phyloP scores from a whole-genome alignment of 92 coral and sea anemone species.

The Phymanthus crucifer region DNA sequence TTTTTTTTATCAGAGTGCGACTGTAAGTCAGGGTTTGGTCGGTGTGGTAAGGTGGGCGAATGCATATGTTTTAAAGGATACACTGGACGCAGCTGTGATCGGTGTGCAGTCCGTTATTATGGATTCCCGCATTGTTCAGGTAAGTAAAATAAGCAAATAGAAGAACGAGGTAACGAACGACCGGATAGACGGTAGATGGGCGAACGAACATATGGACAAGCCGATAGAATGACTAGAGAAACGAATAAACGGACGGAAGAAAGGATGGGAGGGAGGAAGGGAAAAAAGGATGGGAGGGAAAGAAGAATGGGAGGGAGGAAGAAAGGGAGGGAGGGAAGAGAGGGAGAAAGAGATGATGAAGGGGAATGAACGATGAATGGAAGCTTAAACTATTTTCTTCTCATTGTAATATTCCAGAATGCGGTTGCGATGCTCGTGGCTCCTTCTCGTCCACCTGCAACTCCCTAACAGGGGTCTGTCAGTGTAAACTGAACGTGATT shows the following conservation, averaged over 20 bases:
- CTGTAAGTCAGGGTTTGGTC: constrained; percentile 71
- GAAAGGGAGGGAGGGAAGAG: background rate
- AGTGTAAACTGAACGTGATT: constrained; percentile 66
- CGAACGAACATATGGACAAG: background rate
- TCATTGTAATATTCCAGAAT: constrained; percentile 56
- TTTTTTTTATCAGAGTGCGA: constrained; percentile 70
- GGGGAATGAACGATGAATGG: background rate
- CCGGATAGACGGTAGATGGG: background rate
- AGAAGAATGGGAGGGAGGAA: no score
- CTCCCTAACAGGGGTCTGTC: constrained; percentile 62
- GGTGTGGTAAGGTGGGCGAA: constrained; percentile 70
- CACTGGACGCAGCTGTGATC: constrained; percentile 81
- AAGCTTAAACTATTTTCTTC: background rate
- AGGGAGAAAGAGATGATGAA: background rate
- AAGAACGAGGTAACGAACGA: background rate
- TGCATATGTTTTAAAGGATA: constrained; percentile 81
- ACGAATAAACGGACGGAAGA: background rate
- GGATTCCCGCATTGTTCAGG: constrained; percentile 85
- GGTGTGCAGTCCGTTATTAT: constrained; percentile 82
- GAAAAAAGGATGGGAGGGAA: background rate
- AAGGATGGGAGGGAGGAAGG: background rate
- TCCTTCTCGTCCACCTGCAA: constrained; percentile 64
- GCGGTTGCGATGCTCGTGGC: constrained; percentile 71
- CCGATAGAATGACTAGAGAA: background rate
- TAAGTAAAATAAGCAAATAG: constrained; percentile 21